These are phyloP conservation scores for Julus scandinavius DNA, from an alignment of 2,888 invertebrate genomes.

Conservation along the genomic window DNA sequence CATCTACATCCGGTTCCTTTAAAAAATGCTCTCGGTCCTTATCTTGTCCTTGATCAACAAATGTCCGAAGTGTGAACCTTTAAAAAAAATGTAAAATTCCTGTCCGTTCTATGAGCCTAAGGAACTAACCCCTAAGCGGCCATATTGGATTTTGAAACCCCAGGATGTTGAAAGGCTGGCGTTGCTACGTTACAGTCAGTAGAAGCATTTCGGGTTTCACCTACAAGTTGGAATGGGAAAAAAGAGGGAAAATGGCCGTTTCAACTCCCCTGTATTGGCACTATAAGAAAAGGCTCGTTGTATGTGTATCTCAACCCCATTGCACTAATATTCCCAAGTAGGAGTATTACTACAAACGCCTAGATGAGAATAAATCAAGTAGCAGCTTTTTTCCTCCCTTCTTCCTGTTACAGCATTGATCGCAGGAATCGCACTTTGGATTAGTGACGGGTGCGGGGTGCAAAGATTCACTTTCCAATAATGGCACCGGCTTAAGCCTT, in stretches of 20 bases:
- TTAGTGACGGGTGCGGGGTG: slow-evolving; percentile 40
- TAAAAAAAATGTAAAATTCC: background rate
- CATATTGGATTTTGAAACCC: background rate
- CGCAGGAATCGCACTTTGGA: slow-evolving; percentile 40
- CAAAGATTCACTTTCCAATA: slow-evolving; percentile 39
- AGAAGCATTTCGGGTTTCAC: background rate
- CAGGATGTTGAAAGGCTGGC: background rate
- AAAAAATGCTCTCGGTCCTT: background rate
- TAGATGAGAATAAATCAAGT: slow-evolving; percentile 29
- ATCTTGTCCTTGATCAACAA: background rate
- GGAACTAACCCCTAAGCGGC: background rate
- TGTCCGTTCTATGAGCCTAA: background rate
- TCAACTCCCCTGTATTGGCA: background rate
- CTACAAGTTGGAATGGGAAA: background rate
- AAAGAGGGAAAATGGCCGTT: slow-evolving; percentile 10
- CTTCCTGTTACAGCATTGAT: slow-evolving; percentile 37
- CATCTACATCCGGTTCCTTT: slow-evolving; percentile 30
- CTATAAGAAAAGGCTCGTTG: slow-evolving; percentile 6
- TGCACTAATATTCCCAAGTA: background rate
- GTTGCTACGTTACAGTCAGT: background rate
- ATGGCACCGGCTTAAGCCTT: background rate
- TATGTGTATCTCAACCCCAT: background rate
- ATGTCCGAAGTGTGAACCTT: background rate
- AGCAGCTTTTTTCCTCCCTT: background rate
- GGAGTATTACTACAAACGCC: background rate